phyloP scores from a whole-genome alignment of 2,888 invertebrate genomes.

The Ferrisia virgata region DNA sequence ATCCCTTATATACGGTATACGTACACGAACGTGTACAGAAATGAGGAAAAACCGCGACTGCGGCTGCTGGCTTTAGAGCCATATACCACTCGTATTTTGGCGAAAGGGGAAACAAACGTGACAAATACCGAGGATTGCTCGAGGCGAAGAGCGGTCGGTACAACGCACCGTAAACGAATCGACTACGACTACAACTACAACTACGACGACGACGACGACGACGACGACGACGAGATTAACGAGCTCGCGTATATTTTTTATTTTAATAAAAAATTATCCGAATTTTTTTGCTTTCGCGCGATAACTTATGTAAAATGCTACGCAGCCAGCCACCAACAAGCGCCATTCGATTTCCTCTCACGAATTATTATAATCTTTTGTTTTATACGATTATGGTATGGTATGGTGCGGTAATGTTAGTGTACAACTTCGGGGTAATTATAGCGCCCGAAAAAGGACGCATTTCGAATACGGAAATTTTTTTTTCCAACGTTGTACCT shows the following conservation, averaged over 20 bases:
- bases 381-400: not conserved
- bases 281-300: not conserved
- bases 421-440: not conserved
- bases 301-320: not conserved
- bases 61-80: too few relatives aligned
- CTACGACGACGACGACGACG: too few relatives aligned
- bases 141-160: too few relatives aligned
- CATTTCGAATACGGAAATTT: not conserved
- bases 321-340: not conserved
- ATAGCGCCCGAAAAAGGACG: not conserved
- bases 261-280: not conserved
- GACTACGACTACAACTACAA: too few relatives aligned
- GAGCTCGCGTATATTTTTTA: not conserved
- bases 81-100: not conserved
- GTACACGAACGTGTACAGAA: not conserved
- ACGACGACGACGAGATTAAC: not conserved
- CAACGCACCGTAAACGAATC: not conserved
- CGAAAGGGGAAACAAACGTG: not conserved
- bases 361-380: not conserved
- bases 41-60: not conserved
- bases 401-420: not conserved
- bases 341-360: not conserved
- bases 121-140: constrained; percentile 4
- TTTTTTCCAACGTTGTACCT: too few relatives aligned
- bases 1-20: not conserved